phyloP scores from a whole-genome alignment of 1,140 invertebrate genomes.

The Brachionus manjavacas region DNA sequence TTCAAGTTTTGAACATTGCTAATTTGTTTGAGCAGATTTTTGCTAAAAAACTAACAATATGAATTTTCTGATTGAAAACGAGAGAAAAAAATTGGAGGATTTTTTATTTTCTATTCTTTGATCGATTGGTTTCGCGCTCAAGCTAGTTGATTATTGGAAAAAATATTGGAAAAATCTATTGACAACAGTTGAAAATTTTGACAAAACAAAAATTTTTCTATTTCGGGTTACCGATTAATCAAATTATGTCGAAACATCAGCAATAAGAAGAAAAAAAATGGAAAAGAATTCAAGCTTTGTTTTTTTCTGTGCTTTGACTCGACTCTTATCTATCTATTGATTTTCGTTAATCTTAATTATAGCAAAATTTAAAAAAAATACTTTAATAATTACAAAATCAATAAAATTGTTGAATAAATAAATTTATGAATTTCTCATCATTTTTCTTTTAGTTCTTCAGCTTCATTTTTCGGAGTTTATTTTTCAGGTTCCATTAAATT shows the following conservation, averaged over 20 bases:
- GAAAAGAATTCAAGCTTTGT: neutral
- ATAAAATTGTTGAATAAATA: conserved; percentile 35
- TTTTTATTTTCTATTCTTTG: neutral
- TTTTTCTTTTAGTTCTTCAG: neutral
- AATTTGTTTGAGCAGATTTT: neutral
- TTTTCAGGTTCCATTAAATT: neutral
- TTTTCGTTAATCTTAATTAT: conserved; percentile 39
- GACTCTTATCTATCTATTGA: conserved; percentile 31
- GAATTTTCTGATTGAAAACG: neutral
- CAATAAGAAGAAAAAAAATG: neutral
- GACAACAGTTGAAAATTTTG: neutral
- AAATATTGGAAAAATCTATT: neutral
- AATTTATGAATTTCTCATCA: conserved; percentile 16
- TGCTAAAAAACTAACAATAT: neutral
- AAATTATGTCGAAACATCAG: conserved; percentile 7
- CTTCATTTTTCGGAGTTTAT: neutral
- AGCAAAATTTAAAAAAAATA: conserved; percentile 10
- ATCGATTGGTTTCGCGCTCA: neutral
- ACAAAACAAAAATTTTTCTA: neutral
- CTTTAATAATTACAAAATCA: conserved; percentile 39
- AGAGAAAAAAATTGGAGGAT: neutral
- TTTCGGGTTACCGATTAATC: conserved; percentile 23
- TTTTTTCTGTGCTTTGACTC: neutral
- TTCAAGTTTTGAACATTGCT: neutral
- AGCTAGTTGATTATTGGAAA: conserved; percentile 18